A percentile compares a stretch with the other conserved stretches of the same genome.
phyloP scores from a whole-genome alignment of 2,113 vertebrate genomes.

The Corythoichthys intestinalis region DNA sequence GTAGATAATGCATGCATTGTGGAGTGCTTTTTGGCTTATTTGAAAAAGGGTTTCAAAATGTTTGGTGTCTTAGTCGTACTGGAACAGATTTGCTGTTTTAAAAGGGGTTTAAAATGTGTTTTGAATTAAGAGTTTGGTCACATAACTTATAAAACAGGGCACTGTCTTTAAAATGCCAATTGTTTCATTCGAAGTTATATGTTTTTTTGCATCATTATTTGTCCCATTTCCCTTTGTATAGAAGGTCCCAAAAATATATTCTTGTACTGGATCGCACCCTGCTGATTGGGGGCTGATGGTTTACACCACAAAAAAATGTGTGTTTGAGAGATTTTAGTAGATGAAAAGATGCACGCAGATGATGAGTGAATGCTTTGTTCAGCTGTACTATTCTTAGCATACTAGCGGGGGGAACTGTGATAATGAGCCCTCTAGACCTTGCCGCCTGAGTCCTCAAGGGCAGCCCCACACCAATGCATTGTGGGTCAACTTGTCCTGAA shows the following conservation, averaged over 20 bases:
- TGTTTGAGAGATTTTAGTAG: not conserved
- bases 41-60: too few species aligned
- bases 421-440: conserved; percentile 68
- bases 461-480: conserved; percentile 64
- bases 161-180: too few species aligned
- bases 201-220: too few species aligned
- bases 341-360: conserved; percentile 26
- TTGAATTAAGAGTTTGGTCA: too few species aligned
- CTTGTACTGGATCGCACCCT: not conserved
- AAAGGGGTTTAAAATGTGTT: too few species aligned
- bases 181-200: too few species aligned
- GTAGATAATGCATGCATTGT: too few species aligned
- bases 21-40: too few species aligned
- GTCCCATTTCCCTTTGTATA: too few species aligned
- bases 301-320: not conserved
- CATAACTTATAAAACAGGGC: too few species aligned
- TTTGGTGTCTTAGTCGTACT: too few species aligned
- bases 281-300: not conserved
- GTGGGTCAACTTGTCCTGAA: conserved; percentile 60
- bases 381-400: conserved; percentile 58
- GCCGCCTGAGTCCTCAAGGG: conserved; percentile 68
- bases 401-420: conserved; percentile 45
- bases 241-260: not conserved
- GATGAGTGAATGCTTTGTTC: conserved; percentile 44
- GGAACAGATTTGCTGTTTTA: too few species aligned